Evolutionary conservation across 1,140 invertebrate genomes (phyloP).

Genomic region (Drosophila mauritiana): DNA sequence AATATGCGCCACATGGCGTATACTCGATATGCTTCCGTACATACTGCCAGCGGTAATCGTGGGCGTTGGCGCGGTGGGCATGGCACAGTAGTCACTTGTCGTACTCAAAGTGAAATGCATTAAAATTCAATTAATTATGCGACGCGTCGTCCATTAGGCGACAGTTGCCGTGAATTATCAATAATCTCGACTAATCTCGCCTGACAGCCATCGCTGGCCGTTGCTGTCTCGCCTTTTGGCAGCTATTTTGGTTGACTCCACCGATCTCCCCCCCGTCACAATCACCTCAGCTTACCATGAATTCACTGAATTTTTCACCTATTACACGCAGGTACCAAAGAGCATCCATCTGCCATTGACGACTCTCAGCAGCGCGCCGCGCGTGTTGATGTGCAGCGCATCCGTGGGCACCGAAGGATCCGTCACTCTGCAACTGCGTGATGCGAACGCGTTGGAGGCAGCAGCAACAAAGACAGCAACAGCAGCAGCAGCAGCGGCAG

Average conservation of each 20-base stretch:
- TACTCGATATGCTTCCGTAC: slow-evolving; percentile 40
- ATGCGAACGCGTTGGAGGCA: slow-evolving; percentile 85
- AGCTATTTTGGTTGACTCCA: slow-evolving; percentile 33
- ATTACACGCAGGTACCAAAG: slow-evolving; percentile 71
- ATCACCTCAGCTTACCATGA: not conserved
- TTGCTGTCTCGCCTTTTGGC: slow-evolving; percentile 51
- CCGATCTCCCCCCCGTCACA: too few relatives aligned
- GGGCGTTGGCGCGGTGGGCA: not conserved
- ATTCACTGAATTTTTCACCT: slow-evolving; percentile 26
- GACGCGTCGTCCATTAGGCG: slow-evolving; percentile 63
- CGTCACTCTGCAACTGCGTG: slow-evolving; percentile 85
- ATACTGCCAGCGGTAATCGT: slow-evolving; percentile 19
- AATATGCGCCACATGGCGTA: not conserved
- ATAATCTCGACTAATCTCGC: slow-evolving; percentile 70
- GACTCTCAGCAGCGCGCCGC: slow-evolving; percentile 85
- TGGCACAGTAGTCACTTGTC: not conserved
- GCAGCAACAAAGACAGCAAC: slow-evolving; percentile 15
- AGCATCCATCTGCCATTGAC: slow-evolving; percentile 86
- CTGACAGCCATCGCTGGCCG: slow-evolving; percentile 50
- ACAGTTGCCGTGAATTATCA: slow-evolving; percentile 74
- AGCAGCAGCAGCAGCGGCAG: slow-evolving; percentile 3
- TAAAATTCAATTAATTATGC: slow-evolving; percentile 77
- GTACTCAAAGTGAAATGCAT: slow-evolving; percentile 60
- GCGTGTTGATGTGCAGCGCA: slow-evolving; percentile 87
- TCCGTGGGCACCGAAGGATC: slow-evolving; percentile 86